These are phyloP conservation scores for Drosophila barbarae DNA, from an alignment of 2,888 invertebrate genomes.

Conservation along the genomic window DNA sequence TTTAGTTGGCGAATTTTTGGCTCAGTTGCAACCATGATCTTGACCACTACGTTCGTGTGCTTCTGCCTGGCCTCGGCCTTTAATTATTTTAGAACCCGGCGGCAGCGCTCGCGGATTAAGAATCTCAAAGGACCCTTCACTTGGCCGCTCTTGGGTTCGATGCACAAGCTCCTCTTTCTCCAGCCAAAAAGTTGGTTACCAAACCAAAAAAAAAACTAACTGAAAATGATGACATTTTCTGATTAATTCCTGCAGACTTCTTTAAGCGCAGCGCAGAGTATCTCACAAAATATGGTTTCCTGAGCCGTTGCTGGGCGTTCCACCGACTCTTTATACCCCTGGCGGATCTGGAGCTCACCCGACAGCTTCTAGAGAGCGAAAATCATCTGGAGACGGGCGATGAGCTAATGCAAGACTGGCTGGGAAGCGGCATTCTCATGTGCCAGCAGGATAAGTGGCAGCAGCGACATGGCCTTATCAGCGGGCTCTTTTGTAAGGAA, in stretches of 20 bases:
- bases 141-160: constrained; percentile 56
- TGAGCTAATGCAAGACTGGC: constrained; percentile 54
- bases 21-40: constrained; percentile 60
- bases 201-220: no score
- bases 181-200: constrained; percentile 52
- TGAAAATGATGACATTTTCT: accelerated
- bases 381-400: constrained; percentile 51
- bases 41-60: constrained; percentile 56
- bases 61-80: constrained; percentile 61
- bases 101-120: constrained; percentile 47
- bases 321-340: constrained; percentile 60
- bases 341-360: constrained; percentile 53
- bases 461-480: constrained; percentile 44
- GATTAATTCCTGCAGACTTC: constrained; percentile 44
- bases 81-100: constrained; percentile 56
- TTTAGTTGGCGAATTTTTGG: background rate
- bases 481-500: constrained; percentile 28
- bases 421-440: constrained; percentile 40
- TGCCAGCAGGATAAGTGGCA: constrained; percentile 48
- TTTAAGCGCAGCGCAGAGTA: constrained; percentile 52
- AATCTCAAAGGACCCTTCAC: constrained; percentile 60
- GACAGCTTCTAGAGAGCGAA: constrained; percentile 48
- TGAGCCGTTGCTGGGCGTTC: constrained; percentile 60
- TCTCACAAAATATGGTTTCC: constrained; percentile 48
- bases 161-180: constrained; percentile 57